Percentiles rank a stretch among this genome's conserved stretches.
Conservation (phyloP, 2,113 vertebrate genomes). For the Hippocampus abdominalis region DNA sequence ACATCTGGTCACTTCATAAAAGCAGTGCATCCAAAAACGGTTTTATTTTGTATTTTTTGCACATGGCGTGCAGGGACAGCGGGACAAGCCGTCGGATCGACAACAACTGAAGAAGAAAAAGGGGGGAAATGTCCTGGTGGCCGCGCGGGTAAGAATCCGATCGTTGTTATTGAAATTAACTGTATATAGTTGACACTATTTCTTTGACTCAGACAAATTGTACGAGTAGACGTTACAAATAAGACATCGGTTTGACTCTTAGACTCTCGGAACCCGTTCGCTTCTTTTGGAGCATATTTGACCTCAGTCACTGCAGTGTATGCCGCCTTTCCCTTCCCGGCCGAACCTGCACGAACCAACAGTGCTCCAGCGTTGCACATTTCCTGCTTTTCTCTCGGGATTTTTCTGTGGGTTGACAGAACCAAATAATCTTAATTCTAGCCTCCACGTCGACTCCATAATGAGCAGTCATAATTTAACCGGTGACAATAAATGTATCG, state of each 20-base stretch:
- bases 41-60: background rate
- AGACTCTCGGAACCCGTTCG: fast-evolving
- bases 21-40: background rate
- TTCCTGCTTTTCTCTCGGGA: background rate
- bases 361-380: background rate
- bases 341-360: background rate
- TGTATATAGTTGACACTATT: background rate
- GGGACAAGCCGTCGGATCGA: slow-evolving; percentile 1
- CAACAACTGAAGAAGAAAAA: slow-evolving; percentile 38
- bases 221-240: background rate
- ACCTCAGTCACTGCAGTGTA: background rate
- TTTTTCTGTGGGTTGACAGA: background rate
- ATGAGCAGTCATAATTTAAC: background rate
- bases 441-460: background rate
- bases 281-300: background rate
- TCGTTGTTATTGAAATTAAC: background rate
- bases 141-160: slow-evolving; percentile 67
- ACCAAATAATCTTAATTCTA: too few species aligned
- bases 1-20: background rate
- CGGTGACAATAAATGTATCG: background rate
- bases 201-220: background rate
- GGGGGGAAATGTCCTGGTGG: slow-evolving; percentile 72
- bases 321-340: slow-evolving; percentile 49
- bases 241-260: too few species aligned
- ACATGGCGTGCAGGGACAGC: slow-evolving; percentile 17